Percentiles rank a stretch among this genome's conserved stretches.
Conservation (phyloP, 2,888 invertebrate species). For the Tineola bisselliella region DNA sequence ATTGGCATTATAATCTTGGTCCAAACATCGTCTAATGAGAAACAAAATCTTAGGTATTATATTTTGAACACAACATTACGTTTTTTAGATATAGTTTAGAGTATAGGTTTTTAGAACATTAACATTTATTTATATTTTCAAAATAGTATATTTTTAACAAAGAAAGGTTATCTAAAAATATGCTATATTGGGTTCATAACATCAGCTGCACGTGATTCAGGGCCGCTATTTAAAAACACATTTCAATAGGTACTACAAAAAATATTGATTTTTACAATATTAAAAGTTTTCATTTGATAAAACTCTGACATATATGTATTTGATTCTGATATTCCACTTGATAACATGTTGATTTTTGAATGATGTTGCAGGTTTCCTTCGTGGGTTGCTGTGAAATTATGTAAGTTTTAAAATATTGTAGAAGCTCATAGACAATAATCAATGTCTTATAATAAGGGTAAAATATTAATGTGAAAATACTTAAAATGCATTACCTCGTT, state of each 20-base stretch:
- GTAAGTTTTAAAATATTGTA: no score
- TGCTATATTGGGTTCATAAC: neutral
- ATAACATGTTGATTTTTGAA: conserved; percentile 6
- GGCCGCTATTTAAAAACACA: neutral
- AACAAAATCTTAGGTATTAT: neutral
- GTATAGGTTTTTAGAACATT: neutral
- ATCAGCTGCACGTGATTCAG: neutral
- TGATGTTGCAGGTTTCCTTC: neutral
- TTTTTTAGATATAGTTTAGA: neutral
- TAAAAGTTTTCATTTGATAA: neutral
- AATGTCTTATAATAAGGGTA: no score
- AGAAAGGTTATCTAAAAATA: conserved; percentile 57
- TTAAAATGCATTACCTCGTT: neutral
- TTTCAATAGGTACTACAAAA: neutral
- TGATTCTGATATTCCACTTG: neutral
- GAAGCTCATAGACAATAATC: no score
- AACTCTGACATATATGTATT: no score
- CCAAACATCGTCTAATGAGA: neutral
- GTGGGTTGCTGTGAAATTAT: neutral
- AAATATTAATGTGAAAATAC: no score
- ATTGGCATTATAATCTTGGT: neutral
- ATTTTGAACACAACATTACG: neutral
- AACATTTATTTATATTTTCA: neutral
- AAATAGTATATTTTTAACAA: conserved; percentile 11
- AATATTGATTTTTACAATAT: neutral